These are phyloP conservation scores for Mya arenaria DNA, from an alignment of 1,140 invertebrate species.

Conservation along the genomic window DNA sequence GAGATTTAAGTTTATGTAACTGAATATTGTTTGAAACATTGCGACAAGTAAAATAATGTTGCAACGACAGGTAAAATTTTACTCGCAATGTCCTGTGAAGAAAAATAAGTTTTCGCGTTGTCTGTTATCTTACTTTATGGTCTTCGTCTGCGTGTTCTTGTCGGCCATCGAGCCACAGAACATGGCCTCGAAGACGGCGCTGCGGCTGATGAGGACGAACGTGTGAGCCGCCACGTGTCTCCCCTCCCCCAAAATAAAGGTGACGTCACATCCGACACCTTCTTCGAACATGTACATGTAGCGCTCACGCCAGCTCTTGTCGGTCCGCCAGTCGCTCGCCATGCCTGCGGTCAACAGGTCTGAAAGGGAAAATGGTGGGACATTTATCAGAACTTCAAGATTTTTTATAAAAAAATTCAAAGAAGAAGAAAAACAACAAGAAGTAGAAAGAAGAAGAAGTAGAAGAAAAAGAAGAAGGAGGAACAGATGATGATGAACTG, in stretches of 20 bases:
- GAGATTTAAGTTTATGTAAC: too few species aligned
- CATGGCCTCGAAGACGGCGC: slow-evolving; percentile 65
- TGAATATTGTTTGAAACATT: too few species aligned
- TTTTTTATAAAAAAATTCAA: too few species aligned
- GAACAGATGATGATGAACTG: too few species aligned
- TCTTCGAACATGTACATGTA: slow-evolving; percentile 55
- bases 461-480: too few species aligned
- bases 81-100: too few species aligned
- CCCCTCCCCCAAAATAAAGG: slow-evolving; percentile 31
- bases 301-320: slow-evolving; percentile 6
- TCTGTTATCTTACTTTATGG: slow-evolving; percentile 50
- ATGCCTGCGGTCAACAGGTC: slow-evolving; percentile 24
- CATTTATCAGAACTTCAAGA: not conserved
- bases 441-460: too few species aligned
- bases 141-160: slow-evolving; percentile 2
- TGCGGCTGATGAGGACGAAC: slow-evolving; percentile 66
- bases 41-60: too few species aligned
- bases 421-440: too few species aligned
- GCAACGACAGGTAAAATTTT: too few species aligned
- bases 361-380: not conserved
- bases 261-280: slow-evolving; percentile 48
- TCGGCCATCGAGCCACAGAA: slow-evolving; percentile 56
- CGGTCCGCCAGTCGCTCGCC: slow-evolving; percentile 41
- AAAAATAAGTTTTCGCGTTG: too few species aligned
- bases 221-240: slow-evolving; percentile 55